Conservation (phyloP, 2,797 vertebrate genomes). For the Catharus ustulatus region DNA sequence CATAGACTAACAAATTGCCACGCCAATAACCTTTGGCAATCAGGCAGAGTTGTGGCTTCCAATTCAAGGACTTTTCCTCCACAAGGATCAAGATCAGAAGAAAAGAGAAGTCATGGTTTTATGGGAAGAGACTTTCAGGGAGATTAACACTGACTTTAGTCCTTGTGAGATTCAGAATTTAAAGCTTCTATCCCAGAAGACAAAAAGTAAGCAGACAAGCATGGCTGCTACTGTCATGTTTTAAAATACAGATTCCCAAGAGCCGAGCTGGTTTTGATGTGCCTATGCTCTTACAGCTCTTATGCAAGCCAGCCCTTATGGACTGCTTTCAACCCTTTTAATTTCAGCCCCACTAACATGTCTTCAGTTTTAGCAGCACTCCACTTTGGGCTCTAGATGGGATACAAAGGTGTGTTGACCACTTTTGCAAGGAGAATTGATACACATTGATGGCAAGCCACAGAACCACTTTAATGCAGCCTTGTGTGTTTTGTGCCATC, state of each 20-base stretch:
- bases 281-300: not conserved
- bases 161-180: not conserved
- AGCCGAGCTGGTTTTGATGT: not conserved
- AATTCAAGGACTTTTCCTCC: not conserved
- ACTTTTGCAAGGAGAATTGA: not conserved
- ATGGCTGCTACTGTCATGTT: not conserved
- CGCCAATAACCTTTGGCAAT: not conserved
- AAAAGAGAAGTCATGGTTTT: not conserved
- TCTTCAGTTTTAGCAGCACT: not conserved
- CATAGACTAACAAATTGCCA: not conserved
- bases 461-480: not conserved
- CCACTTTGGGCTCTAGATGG: not conserved
- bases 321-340: not conserved
- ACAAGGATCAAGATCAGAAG: not conserved
- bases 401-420: not conserved
- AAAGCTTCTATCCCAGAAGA: not conserved
- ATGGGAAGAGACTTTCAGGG: not conserved
- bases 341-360: not conserved
- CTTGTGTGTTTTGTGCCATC: not conserved
- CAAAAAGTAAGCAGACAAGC: not conserved
- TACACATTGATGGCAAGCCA: accelerated
- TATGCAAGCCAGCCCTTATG: not conserved
- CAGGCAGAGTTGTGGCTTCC: not conserved
- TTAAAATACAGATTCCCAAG: not conserved
- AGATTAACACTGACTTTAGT: not conserved